phyloP scores from a whole-genome alignment of 2,113 vertebrate species.

The Blennius ocellaris region DNA sequence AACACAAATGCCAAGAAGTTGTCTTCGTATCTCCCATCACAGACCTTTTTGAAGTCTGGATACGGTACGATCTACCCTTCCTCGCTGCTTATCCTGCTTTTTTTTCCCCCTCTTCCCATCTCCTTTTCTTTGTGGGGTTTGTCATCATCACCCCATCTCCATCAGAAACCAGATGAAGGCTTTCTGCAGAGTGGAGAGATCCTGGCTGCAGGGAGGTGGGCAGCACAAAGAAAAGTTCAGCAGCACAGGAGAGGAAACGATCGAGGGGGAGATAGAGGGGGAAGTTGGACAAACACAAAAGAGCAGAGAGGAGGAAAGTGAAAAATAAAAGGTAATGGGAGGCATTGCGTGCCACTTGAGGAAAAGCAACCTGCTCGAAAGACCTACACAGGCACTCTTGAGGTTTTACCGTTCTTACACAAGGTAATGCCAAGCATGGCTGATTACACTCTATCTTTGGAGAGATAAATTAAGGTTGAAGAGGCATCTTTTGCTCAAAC shows the following conservation, averaged over 20 bases:
- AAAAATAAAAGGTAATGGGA: not conserved
- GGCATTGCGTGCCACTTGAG: slow-evolving; percentile 10
- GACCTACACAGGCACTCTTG: not conserved
- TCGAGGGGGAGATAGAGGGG: not conserved
- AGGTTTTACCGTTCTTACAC: slow-evolving; percentile 2
- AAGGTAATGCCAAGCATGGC: not conserved
- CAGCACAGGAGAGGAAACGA: slow-evolving; percentile 17
- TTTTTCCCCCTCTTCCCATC: not conserved
- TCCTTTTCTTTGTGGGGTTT: slow-evolving; percentile 4
- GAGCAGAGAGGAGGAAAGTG: not conserved
- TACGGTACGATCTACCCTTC: slow-evolving; percentile 26
- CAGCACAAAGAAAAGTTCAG: slow-evolving; percentile 40
- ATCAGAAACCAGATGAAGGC: slow-evolving; percentile 56
- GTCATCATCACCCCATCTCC: slow-evolving; percentile 34
- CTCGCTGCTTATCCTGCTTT: not conserved
- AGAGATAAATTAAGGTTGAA: not conserved
- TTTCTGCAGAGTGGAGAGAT: slow-evolving; percentile 40
- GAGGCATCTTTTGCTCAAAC: not conserved
- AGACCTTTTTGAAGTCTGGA: slow-evolving; percentile 29
- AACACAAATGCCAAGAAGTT: not conserved
- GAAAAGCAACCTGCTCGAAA: slow-evolving; percentile 28
- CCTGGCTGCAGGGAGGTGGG: slow-evolving; percentile 33
- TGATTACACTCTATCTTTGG: not conserved
- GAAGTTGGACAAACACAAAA: not conserved
- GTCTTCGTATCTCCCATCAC: slow-evolving; percentile 11